Evolutionary conservation across 1,140 invertebrate genomes (phyloP), one percentile per base, ranked within the genome.

Genomic region (Drosophila chauvacae): DNA sequence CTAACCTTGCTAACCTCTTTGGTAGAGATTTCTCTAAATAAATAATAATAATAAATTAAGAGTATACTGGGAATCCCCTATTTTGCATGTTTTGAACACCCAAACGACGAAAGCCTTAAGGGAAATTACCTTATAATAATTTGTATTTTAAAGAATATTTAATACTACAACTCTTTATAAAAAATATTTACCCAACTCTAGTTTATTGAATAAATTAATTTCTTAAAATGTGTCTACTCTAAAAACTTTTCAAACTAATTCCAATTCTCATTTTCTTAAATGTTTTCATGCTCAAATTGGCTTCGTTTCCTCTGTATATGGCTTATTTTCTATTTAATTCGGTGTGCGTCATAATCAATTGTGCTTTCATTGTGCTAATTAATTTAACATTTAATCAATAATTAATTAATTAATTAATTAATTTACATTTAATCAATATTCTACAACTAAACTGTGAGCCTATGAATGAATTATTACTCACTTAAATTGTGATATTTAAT

Each of bases 211-310:
- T n/a, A n/a, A n/a, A n/a, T 18, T 42, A 7, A 58, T 14, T 28
- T 26, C 16, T 3, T 28, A 14, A 58, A 58, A 20, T 35, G 35
- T 26, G 23, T 37, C n/a, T n/a, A n/a, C n/a, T n/a, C n/a, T n/a
- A n/a, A n/a, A 37, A 4, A 23, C 14, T 42, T 45, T 74, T 81
- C 37, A 57, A 44, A 78, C 74, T 78, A 74, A 72, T 78, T 81
- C 59, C 53, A 63, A 78, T 71, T 63, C 81, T 47, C 33, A 50
- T 61, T 74, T 59, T 86, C 73, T 69, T 20, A 66, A 81, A 73
- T 59, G 23, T 53, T 76, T 81, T 72, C 77, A 77, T 85, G 65
- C 66, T 77, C 48, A 80, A 83, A 75, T 80, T 87, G 65, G 62
- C 47, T 33, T 45, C 45, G 51, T 53, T 64, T 79, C 7, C 47